A percentile compares a stretch with the other conserved stretches of the same genome.
Evolutionary conservation across 2,888 invertebrate species (phyloP).

Genomic region (Chrysina gloriosa): DNA sequence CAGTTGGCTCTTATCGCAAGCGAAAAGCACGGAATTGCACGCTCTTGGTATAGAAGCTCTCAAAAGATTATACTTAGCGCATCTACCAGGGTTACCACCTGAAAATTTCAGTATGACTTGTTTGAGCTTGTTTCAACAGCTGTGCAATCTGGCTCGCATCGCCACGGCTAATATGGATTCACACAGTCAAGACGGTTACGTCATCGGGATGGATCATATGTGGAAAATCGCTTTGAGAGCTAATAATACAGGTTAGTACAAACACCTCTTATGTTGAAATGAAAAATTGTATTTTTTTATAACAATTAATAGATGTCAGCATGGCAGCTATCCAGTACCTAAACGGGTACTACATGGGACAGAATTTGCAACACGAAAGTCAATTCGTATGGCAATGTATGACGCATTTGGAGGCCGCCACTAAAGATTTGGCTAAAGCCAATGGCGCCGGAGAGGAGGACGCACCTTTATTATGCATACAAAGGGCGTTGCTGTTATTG

Average conservation of each 20-base stretch:
- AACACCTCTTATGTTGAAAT: slow-evolving; percentile 19
- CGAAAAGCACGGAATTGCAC: slow-evolving; percentile 92
- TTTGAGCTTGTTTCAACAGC: slow-evolving; percentile 88
- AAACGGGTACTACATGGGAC: slow-evolving; percentile 94
- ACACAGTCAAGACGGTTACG: slow-evolving; percentile 66
- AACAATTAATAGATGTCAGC: slow-evolving; percentile 79
- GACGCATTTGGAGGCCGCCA: slow-evolving; percentile 88
- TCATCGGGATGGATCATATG: slow-evolving; percentile 90
- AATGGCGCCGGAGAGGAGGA: slow-evolving; percentile 72
- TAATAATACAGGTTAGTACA: slow-evolving; percentile 77
- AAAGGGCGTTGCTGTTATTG: slow-evolving; percentile 86
- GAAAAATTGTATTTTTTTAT: slow-evolving; percentile 10
- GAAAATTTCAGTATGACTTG: slow-evolving; percentile 94
- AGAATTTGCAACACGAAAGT: slow-evolving; percentile 89
- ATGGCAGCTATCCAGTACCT: slow-evolving; percentile 95
- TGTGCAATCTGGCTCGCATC: slow-evolving; percentile 87
- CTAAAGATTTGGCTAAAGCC: slow-evolving; percentile 73
- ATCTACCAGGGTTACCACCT: slow-evolving; percentile 88
- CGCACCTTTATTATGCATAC: slow-evolving; percentile 87
- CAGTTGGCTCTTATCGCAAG: slow-evolving; percentile 92
- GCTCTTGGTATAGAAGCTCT: slow-evolving; percentile 89
- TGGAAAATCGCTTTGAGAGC: slow-evolving; percentile 95
- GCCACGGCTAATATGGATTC: slow-evolving; percentile 77
- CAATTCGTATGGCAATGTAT: slow-evolving; percentile 95
- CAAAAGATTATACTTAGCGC: slow-evolving; percentile 87